These are phyloP conservation scores for Cheilosia vernalis DNA, from an alignment of 2,888 invertebrate species.

Conservation along the genomic window DNA sequence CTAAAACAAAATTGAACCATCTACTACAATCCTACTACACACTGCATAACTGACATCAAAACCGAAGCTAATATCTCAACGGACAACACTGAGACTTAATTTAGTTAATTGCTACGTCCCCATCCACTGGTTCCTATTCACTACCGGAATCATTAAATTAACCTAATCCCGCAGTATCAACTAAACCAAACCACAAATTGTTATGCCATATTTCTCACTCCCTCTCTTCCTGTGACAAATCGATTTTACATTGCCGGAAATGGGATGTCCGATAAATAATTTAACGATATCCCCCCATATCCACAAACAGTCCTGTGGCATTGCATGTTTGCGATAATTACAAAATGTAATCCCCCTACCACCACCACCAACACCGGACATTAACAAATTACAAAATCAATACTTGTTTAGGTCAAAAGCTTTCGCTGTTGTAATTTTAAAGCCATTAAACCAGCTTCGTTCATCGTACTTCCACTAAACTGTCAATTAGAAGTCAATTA, in stretches of 20 bases:
- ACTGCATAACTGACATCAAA: too few relatives aligned
- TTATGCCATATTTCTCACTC: too few relatives aligned
- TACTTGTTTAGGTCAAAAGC: conserved; percentile 11
- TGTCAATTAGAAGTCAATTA: conserved; percentile 6
- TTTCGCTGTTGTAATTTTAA: conserved; percentile 18
- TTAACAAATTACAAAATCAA: conserved; percentile 53
- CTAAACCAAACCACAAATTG: background rate
- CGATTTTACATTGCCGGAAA: conserved; percentile 25
- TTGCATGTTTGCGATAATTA: conserved; percentile 34
- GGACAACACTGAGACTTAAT: too few relatives aligned
- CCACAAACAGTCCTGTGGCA: background rate
- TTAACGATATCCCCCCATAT: background rate
- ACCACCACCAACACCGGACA: background rate
- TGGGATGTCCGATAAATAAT: conserved; percentile 25
- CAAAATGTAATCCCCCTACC: background rate
- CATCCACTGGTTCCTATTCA: too few relatives aligned
- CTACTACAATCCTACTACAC: too few relatives aligned
- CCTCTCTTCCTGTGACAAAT: conserved; percentile 8
- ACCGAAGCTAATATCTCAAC: too few relatives aligned
- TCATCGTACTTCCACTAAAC: conserved; percentile 26
- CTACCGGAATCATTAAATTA: background rate
- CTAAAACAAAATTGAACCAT: too few relatives aligned
- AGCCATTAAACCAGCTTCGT: conserved; percentile 28
- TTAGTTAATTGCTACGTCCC: too few relatives aligned
- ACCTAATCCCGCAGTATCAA: background rate